Evolutionary conservation across 2,888 invertebrate genomes (phyloP).

Genomic region (Xiphydria camelus): DNA sequence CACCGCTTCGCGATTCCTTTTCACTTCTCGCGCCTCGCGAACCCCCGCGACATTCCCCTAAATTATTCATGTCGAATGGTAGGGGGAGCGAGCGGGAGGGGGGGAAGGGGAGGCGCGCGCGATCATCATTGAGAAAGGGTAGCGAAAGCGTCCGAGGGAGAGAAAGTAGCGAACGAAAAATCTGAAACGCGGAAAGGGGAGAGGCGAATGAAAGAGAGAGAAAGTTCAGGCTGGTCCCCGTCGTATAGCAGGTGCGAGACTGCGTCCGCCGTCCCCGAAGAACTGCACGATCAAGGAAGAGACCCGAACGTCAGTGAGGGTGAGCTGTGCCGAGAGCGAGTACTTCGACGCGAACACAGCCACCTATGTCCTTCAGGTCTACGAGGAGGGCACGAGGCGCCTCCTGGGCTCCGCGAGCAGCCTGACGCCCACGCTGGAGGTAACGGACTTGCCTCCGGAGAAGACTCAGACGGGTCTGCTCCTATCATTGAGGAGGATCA

Average conservation of each 20-base stretch:
- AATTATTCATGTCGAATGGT: too few relatives aligned
- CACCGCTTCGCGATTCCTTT: too few relatives aligned
- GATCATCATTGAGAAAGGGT: constrained; percentile 4
- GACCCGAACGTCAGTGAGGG: constrained; percentile 56
- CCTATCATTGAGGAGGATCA: constrained; percentile 60
- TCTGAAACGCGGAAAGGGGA: constrained; percentile 4
- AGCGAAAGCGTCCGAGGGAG: constrained; percentile 16
- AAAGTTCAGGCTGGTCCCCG: constrained; percentile 34
- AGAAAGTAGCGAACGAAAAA: constrained; percentile 20
- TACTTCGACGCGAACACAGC: constrained; percentile 49
- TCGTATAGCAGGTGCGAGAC: constrained; percentile 45
- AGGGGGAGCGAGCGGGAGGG: constrained; percentile 10
- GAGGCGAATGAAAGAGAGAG: constrained; percentile 8
- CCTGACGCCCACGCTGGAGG: constrained; percentile 58
- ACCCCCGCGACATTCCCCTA: too few relatives aligned
- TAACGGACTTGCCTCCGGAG: constrained; percentile 58
- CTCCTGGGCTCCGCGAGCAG: constrained; percentile 61
- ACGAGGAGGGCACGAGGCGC: constrained; percentile 60
- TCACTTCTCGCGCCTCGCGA: too few relatives aligned
- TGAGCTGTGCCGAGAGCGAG: constrained; percentile 59
- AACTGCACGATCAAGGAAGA: constrained; percentile 61
- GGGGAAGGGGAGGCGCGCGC: constrained; percentile 5
- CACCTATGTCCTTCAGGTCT: constrained; percentile 62
- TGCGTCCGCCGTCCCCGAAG: constrained; percentile 59
- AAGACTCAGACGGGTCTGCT: constrained; percentile 54